Base-by-base conservation (phyloP, 2,888 invertebrate species). In the Teleogryllus oceanicus region DNA sequence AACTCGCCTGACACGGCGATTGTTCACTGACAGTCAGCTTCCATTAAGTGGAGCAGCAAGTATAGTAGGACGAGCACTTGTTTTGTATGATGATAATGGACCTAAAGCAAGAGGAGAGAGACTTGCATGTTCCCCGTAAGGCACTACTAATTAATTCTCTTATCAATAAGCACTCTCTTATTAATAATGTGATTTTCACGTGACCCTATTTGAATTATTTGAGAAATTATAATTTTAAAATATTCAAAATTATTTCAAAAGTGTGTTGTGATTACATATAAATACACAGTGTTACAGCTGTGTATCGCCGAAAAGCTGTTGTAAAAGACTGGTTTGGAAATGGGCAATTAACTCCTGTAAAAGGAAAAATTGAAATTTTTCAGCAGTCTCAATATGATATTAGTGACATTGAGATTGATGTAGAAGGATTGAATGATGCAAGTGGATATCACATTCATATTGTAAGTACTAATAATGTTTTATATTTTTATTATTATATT, bases 291-390 rank as follows among this genome's bases (percentile, higher is more conserved):
- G 91, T 96, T 82, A 90, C 90, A 79, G 92, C 93, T 0, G 89
- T 94, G 11, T 92, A 92, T 84, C 90, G 94, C 11, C 91, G 94
- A 81, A 96, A 96, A 87, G 95, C 94, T 0, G 95, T 96, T 1
- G 94, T 92, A 0, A 92, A 92, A 84, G 94, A 96, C 84, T 96
- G 96, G 96, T 95, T 94, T 87, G 93, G 94, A 10, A 96, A 96
- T 87, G 94, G 94, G 0, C 90, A 91, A 81, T 87, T 88, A 0
- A 87, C 92, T 74, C 87, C 89, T 0, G 88, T 94, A 24, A 90
- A 89, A 84, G 96, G 96, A 13, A 92, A 92, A 86, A 87, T 96
- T 37, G 96, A 96, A 88, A 91, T 96, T 83, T 89, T 92, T 75
- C 96, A 97, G 87, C 94, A 96, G 87, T 94, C 94, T 0, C 94